A percentile compares a stretch with the other conserved stretches of the same genome.
These are phyloP conservation scores for Dicerorhinus sumatrensis DNA, from an alignment of 2,113 vertebrate species.

Conservation along the genomic window DNA sequence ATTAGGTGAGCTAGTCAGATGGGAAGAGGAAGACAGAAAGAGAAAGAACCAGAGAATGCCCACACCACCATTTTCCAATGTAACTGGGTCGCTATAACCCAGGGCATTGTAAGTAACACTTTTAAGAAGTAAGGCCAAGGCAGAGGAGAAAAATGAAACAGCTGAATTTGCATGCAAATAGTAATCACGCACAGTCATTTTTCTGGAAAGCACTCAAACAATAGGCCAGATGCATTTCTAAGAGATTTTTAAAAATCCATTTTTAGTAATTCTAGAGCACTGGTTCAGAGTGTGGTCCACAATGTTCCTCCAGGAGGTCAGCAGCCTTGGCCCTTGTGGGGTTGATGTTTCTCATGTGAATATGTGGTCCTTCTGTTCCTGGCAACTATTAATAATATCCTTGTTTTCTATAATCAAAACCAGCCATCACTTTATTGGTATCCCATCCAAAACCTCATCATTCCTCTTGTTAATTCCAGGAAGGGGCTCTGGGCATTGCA, in stretches of 20 bases:
- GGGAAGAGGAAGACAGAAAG: neutral
- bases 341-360: neutral
- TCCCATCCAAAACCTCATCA: neutral
- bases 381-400: neutral
- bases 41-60: neutral
- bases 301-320: neutral
- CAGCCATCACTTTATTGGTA: neutral
- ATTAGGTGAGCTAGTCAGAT: conserved; percentile 59
- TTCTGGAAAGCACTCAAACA: neutral
- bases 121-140: neutral
- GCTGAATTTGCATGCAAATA: conserved; percentile 13
- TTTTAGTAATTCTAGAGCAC: neutral
- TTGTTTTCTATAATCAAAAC: conserved; percentile 43
- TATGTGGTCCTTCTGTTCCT: conserved; percentile 7
- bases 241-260: neutral
- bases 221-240: neutral
- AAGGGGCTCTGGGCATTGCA: neutral
- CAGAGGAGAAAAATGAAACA: neutral
- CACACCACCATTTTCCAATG: neutral
- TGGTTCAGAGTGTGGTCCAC: neutral
- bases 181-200: neutral
- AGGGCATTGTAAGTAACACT: neutral
- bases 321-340: neutral
- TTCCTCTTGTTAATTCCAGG: neutral
- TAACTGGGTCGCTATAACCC: neutral